phyloP scores from a whole-genome alignment of 1,140 invertebrate genomes.

The Megalonaias nervosa region DNA sequence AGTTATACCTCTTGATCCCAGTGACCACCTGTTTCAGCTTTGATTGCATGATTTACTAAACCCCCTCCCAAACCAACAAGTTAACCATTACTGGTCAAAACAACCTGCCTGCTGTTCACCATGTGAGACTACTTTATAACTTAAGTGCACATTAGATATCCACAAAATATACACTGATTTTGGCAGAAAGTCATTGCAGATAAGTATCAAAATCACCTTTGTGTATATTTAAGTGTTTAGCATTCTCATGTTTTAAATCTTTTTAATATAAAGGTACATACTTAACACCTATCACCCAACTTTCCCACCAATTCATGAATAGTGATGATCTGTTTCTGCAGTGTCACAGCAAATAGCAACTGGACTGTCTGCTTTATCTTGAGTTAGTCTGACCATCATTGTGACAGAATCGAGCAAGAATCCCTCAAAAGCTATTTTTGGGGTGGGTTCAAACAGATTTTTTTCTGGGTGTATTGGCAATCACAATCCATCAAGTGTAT shows the following conservation, averaged over 20 bases:
- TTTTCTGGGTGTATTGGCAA: too few species aligned
- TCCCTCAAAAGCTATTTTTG: too few species aligned
- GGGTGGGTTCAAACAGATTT: too few species aligned
- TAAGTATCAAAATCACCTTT: conserved; percentile 4
- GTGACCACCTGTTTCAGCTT: conserved; percentile 13
- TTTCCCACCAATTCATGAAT: not conserved
- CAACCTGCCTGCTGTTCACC: not conserved
- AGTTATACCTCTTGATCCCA: conserved; percentile 21
- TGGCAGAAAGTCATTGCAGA: not conserved
- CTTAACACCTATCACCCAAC: not conserved
- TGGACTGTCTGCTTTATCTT: not conserved
- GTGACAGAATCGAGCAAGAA: too few species aligned
- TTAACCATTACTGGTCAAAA: not conserved
- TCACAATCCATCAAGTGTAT: too few species aligned
- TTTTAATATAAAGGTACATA: conserved; percentile 1
- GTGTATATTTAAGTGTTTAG: too few species aligned
- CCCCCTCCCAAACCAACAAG: not conserved
- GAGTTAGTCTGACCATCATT: not conserved
- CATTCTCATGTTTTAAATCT: conserved; percentile 4
- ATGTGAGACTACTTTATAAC: not conserved
- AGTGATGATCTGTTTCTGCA: not conserved
- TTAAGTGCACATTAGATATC: not conserved
- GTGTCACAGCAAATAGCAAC: not conserved
- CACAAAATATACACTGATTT: not conserved
- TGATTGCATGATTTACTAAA: not conserved